Evolutionary conservation across 2,113 vertebrate genomes (phyloP), one percentile per base, ranked within the genome.

Genomic region (Menidia beryllina): DNA sequence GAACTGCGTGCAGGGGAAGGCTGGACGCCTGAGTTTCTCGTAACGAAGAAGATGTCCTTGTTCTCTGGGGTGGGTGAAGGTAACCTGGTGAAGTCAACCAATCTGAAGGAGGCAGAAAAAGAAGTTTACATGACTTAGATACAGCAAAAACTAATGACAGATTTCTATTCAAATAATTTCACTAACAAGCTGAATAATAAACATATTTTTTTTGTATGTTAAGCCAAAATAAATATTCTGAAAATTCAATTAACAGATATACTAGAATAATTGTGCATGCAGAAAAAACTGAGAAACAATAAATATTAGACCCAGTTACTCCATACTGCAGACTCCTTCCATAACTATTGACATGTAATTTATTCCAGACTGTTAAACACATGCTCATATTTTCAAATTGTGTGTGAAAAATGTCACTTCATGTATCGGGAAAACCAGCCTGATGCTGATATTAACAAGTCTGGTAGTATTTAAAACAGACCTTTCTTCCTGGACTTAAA

Each of bases 1-100:
- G 98, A 98, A 88, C 97, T 98, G 85, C 97, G 96, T 67, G 97
- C 97, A 15, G 97, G 97, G 0, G 98, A 98, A 24, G 96, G 96
- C 92, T 99, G 97, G 80, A 96, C 94, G 89, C 96, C 97, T 75
- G 95, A 95, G 92, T 94, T 96, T 91, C 96, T 94, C 80, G 98
- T 99, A 92, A 98, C 97, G 90, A 99, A 99, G 95, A 99, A 99
- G 70, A 99, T 94, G 93, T 99, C 98, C 94, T 99, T 98, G 92
- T 99, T 99, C 94, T 98, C 98, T 66, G 97, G 96, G 90, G 98
- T 99, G 78, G 98, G 98, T 84, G 98, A 99, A 66, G 97, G 98
- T 90, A 99, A 95, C 91, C 98, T 91, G 75, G 98, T 99, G 94
- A 98, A 98, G 94, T 99, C 97, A 77, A 98, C 95, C 91, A 98